phyloP scores from a whole-genome alignment of 2,113 vertebrate genomes.

The Psettodes erumei region DNA sequence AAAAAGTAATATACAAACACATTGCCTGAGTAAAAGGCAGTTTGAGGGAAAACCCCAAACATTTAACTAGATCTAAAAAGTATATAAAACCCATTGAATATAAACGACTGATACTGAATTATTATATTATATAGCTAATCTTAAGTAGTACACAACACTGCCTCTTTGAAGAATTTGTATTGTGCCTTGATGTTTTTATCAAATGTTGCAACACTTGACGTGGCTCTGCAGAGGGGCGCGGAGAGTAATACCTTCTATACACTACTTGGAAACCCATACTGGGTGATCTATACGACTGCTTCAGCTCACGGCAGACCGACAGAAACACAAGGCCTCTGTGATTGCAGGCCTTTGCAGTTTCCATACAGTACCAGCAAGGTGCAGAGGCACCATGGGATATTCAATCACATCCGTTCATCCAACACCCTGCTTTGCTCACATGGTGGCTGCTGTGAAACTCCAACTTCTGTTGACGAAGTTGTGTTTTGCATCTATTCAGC shows the following conservation, averaged over 20 bases:
- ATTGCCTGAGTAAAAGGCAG: neutral
- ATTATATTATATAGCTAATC: neutral
- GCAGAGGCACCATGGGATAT: neutral
- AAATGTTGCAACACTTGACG: neutral
- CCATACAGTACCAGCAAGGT: neutral
- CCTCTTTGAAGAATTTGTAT: neutral
- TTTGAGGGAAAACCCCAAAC: neutral
- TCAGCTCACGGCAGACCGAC: too few relatives aligned
- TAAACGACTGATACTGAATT: neutral
- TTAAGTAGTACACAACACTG: neutral
- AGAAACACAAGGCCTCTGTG: neutral
- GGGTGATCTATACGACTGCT: neutral
- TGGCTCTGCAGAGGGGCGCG: neutral
- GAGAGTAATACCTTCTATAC: neutral
- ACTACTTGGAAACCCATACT: neutral
- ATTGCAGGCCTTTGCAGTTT: neutral
- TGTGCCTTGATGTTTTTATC: neutral
- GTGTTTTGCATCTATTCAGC: neutral
- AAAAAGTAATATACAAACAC: neutral
- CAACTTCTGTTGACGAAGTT: conserved; percentile 3
- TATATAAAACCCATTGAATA: neutral
- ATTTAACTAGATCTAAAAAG: neutral
- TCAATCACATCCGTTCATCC: neutral
- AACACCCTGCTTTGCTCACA: neutral
- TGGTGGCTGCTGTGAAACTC: neutral